A percentile compares a stretch with the other conserved stretches of the same genome.
phyloP scores from a whole-genome alignment of 2,797 vertebrate species.

The Karalla daura region DNA sequence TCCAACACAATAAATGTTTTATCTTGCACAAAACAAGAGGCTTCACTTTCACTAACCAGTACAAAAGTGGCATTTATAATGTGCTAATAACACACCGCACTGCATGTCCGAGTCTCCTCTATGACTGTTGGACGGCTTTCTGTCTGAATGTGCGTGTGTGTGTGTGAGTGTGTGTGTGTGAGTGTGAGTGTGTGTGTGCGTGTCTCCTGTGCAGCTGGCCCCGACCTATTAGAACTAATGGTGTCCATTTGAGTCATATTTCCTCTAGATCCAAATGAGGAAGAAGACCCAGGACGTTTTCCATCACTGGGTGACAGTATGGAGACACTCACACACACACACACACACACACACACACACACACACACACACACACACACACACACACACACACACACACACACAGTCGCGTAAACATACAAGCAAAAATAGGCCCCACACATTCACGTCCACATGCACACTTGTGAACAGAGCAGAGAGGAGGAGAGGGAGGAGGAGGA shows the following conservation, averaged over 20 bases:
- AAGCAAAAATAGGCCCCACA: slow-evolving; percentile 62
- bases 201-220: slow-evolving; percentile 57
- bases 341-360: slow-evolving; percentile 26
- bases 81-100: neutral
- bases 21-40: neutral
- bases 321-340: slow-evolving; percentile 20
- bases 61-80: neutral
- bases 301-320: slow-evolving; percentile 51
- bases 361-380: slow-evolving; percentile 22
- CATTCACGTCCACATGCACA: slow-evolving; percentile 2
- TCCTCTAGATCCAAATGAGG: slow-evolving; percentile 71
- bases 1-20: neutral
- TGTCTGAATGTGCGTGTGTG: slow-evolving; percentile 14
- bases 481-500: slow-evolving; percentile 23
- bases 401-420: slow-evolving; percentile 50
- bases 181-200: slow-evolving; percentile 3
- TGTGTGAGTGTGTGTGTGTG: slow-evolving; percentile 13
- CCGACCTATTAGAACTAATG: slow-evolving; percentile 63
- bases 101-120: neutral
- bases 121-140: slow-evolving; percentile 1
- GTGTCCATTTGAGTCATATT: slow-evolving; percentile 69
- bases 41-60: neutral
- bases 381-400: slow-evolving; percentile 20
- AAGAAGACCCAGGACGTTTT: slow-evolving; percentile 65
- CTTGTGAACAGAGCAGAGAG: slow-evolving; percentile 5